Conservation (phyloP, 2,888 invertebrate species). For the Apamea monoglypha region DNA sequence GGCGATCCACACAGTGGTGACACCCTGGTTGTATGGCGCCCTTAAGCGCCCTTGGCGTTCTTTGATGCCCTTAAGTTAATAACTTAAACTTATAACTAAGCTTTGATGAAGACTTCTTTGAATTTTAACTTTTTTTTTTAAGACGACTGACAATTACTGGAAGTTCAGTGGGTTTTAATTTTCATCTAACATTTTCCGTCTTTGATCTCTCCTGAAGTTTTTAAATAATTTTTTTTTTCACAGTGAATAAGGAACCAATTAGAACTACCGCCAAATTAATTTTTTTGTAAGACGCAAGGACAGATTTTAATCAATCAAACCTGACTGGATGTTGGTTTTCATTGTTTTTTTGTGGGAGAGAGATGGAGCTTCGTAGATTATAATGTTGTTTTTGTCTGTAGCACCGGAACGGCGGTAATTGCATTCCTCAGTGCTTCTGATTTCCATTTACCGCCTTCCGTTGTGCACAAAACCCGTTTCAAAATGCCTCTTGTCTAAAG, state of each 20-base stretch:
- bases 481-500: slow-evolving; percentile 8
- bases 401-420: neutral
- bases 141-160: neutral
- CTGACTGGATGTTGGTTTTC: neutral
- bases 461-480: neutral
- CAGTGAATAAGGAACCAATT: neutral
- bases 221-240: neutral
- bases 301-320: neutral
- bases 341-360: neutral
- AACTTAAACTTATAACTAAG: neutral
- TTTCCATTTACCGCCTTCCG: neutral
- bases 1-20: too few species aligned
- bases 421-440: neutral
- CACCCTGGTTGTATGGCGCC: too few species aligned
- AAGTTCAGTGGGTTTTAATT: neutral
- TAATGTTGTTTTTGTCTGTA: neutral
- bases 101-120: neutral
- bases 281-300: neutral
- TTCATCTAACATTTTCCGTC: neutral
- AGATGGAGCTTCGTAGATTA: neutral
- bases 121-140: neutral
- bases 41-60: too few species aligned
- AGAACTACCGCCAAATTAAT: neutral
- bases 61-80: neutral
- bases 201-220: neutral